These are phyloP conservation scores for Macrostomum lignano DNA, from an alignment of 1,140 invertebrate genomes.

Conservation along the genomic window DNA sequence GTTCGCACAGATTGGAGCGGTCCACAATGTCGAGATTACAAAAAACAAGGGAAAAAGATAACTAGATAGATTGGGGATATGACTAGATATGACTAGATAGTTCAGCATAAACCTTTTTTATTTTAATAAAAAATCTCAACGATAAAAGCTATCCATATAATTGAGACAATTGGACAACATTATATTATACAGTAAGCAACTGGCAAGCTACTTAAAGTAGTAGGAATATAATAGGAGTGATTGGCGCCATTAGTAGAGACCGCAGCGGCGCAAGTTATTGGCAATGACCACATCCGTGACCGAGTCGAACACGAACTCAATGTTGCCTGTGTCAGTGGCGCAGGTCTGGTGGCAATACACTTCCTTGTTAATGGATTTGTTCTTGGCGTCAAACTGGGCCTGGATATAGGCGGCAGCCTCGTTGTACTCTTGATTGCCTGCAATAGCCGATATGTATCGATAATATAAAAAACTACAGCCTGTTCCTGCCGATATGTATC, in stretches of 20 bases:
- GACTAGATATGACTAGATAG: no score
- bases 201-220: no score
- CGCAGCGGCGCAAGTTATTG: slow-evolving; percentile 91
- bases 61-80: no score
- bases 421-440: slow-evolving; percentile 74
- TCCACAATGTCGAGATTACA: no score
- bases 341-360: slow-evolving; percentile 99
- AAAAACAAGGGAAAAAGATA: no score
- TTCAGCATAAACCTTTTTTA: no score
- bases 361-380: slow-evolving; percentile 88
- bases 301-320: slow-evolving; percentile 99
- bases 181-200: no score
- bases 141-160: no score
- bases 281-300: slow-evolving; percentile 98
- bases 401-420: slow-evolving; percentile 94
- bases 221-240: no score
- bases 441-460: neutral
- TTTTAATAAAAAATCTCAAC: no score
- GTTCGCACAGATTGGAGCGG: no score
- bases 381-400: slow-evolving; percentile 95
- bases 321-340: slow-evolving; percentile 98
- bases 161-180: no score
- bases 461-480: neutral
- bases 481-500: neutral
- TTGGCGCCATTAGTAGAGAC: slow-evolving; percentile 78